Percentiles rank a stretch among this genome's conserved stretches.
phyloP scores from a whole-genome alignment of 2,888 invertebrate species.

The Gibbula magus region DNA sequence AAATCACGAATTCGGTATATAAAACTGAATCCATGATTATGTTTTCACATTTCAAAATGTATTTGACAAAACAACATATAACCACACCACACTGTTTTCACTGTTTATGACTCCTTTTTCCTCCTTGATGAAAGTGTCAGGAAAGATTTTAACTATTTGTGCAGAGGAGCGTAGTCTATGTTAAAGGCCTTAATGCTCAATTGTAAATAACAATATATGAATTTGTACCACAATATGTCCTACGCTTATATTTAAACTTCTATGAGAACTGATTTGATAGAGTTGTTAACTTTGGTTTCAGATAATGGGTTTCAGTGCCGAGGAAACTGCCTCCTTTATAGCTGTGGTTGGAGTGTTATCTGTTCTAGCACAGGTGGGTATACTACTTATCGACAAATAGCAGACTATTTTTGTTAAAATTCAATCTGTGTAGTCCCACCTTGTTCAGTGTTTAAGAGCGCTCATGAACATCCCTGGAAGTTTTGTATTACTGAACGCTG shows the following conservation, averaged over 20 bases:
- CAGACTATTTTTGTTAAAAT: too few species aligned
- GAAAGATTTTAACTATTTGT: not conserved
- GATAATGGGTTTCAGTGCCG: slow-evolving; percentile 95
- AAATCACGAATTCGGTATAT: not conserved
- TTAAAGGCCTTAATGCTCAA: not conserved
- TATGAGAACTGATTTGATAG: too few species aligned
- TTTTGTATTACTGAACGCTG: too few species aligned
- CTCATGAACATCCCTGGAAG: too few species aligned
- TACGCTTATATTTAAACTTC: not conserved
- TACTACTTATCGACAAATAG: too few species aligned
- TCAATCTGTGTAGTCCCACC: too few species aligned
- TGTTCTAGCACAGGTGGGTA: slow-evolving; percentile 90
- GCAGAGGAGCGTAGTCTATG: not conserved
- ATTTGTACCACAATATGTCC: not conserved
- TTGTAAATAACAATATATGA: not conserved
- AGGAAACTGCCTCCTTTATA: slow-evolving; percentile 97
- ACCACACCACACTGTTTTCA: not conserved
- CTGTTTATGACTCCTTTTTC: not conserved
- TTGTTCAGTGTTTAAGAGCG: too few species aligned
- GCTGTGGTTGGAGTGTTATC: slow-evolving; percentile 97
- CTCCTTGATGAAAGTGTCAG: too few species aligned
- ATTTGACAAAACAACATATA: not conserved
- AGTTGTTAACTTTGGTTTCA: slow-evolving; percentile 62
- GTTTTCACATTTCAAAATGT: not conserved
- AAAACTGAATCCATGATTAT: not conserved